Evolutionary conservation across 2,888 invertebrate genomes (phyloP).

Genomic region (Gryllus longicercus): DNA sequence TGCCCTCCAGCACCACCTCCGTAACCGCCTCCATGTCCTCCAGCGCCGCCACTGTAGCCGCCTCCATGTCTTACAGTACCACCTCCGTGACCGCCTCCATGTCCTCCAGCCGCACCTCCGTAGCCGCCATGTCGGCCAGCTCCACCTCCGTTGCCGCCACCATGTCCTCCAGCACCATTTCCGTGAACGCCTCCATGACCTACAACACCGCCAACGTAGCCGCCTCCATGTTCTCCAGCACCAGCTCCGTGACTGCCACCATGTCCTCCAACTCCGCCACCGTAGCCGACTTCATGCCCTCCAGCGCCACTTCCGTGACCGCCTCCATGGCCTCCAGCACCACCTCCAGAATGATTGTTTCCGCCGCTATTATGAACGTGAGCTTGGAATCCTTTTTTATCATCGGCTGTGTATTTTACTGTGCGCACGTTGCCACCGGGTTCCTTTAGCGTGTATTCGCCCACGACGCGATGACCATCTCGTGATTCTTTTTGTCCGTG

Average conservation of each 20-base stretch:
- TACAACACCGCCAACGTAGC: no score
- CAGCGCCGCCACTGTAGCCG: constrained; percentile 28
- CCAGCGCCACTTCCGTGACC: neutral
- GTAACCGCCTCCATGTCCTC: neutral
- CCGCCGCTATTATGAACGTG: constrained; percentile 54
- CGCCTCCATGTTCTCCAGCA: no score
- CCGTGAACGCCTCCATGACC: constrained; percentile 28
- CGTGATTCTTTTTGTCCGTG: constrained; percentile 48
- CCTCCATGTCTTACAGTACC: constrained; percentile 23
- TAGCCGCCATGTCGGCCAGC: neutral
- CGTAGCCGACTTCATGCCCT: neutral
- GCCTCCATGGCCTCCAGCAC: constrained; percentile 20
- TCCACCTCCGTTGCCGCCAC: no score
- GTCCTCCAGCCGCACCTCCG: constrained; percentile 25
- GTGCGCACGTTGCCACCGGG: constrained; percentile 45
- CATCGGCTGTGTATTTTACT: constrained; percentile 61
- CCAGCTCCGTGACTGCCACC: neutral
- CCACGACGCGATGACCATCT: constrained; percentile 44
- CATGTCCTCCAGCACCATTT: neutral
- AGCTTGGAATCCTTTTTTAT: constrained; percentile 66
- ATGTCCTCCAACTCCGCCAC: neutral
- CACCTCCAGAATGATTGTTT: constrained; percentile 32
- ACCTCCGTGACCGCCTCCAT: constrained; percentile 25
- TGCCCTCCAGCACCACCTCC: no score
- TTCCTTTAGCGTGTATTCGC: constrained; percentile 46